Evolutionary conservation across 2,888 invertebrate genomes (phyloP).

Genomic region (Bombylius discolor): DNA sequence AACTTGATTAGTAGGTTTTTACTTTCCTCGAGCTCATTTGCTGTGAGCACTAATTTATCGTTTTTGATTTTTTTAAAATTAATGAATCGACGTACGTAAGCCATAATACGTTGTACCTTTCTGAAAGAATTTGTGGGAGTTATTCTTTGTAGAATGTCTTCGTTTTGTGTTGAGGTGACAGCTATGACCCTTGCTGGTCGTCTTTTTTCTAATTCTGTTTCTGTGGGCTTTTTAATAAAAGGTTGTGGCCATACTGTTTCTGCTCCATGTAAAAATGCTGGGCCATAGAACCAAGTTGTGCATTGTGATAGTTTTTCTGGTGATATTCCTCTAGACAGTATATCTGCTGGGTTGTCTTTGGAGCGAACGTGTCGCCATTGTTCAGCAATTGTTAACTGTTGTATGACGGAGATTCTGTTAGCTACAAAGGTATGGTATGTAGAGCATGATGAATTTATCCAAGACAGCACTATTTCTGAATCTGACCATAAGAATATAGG

Average conservation of each 20-base stretch:
- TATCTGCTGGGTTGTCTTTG: slow-evolving; percentile 12
- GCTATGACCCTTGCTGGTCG: too few species aligned
- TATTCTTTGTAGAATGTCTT: too few species aligned
- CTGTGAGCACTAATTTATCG: too few species aligned
- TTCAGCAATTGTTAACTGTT: neutral
- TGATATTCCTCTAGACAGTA: slow-evolving; percentile 11
- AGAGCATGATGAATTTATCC: neutral
- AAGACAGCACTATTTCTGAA: neutral
- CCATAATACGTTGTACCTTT: too few species aligned
- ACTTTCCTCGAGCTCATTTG: too few species aligned
- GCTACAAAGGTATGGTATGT: slow-evolving; percentile 3
- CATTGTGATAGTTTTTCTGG: slow-evolving; percentile 6
- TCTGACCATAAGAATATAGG: neutral
- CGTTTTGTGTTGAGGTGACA: too few species aligned
- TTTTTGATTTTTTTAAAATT: too few species aligned
- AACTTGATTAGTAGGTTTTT: too few species aligned
- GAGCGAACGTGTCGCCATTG: slow-evolving; percentile 12
- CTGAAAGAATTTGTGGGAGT: too few species aligned
- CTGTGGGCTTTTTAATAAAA: too few species aligned
- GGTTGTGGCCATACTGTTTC: neutral
- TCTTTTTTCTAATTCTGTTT: too few species aligned
- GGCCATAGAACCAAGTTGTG: slow-evolving; percentile 14
- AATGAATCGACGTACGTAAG: too few species aligned
- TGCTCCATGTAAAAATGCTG: neutral
- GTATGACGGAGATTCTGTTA: slow-evolving; percentile 12